Percentiles rank a stretch among this genome's conserved stretches.
Evolutionary conservation across 2,113 vertebrate species (phyloP).

Genomic region (Theristicus caerulescens): DNA sequence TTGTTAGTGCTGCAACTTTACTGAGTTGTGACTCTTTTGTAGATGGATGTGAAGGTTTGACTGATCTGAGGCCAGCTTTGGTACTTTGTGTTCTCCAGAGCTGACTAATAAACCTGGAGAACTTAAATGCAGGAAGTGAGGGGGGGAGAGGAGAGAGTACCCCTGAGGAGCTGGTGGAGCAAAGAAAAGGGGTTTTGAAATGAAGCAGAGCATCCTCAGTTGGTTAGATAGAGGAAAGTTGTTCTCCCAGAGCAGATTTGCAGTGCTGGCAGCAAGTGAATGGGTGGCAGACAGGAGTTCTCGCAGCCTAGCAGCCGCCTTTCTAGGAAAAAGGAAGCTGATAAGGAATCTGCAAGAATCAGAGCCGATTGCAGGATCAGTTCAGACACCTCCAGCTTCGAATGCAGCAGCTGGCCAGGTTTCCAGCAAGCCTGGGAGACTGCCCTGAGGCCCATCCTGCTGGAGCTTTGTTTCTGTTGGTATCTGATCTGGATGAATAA

Average conservation of each 20-base stretch:
- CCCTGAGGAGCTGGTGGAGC: fast-evolving
- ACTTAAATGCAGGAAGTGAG: neutral
- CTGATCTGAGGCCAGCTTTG: constrained; percentile 15
- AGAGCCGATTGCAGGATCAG: neutral
- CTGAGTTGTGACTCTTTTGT: neutral
- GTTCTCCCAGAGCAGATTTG: neutral
- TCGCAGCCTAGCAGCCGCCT: neutral
- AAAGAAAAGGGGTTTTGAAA: neutral
- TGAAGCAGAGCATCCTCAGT: fast-evolving
- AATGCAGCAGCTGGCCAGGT: neutral
- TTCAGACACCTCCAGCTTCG: neutral
- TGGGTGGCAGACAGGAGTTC: neutral
- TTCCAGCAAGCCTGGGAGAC: neutral
- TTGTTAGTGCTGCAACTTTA: neutral
- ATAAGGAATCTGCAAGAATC: neutral
- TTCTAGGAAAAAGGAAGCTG: neutral
- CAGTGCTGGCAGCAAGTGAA: neutral
- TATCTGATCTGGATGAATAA: neutral
- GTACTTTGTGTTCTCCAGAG: neutral
- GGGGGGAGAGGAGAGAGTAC: neutral
- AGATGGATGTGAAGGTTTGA: neutral
- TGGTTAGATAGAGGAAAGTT: neutral
- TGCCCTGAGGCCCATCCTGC: neutral
- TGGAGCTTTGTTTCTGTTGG: neutral
- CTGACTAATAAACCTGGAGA: neutral